phyloP scores from a whole-genome alignment of 2,888 invertebrate species.

The Aspidiotus destructor region DNA sequence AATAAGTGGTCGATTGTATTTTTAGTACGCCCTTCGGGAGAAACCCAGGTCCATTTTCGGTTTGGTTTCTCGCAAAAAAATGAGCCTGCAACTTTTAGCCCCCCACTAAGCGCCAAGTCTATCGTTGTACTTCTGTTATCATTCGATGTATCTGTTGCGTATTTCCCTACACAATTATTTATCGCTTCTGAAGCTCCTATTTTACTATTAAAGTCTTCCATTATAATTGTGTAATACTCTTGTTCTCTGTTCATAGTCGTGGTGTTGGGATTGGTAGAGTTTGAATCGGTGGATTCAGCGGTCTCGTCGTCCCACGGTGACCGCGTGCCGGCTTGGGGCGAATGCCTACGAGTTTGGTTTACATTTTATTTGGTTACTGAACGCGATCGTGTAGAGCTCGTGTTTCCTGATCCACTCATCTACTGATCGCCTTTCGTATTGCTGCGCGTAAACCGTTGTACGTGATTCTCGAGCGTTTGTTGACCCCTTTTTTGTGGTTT shows the following conservation, averaged over 20 bases:
- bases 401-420: too few relatives aligned
- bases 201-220: not conserved
- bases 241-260: not conserved
- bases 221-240: not conserved
- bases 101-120: not conserved
- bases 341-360: too few relatives aligned
- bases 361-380: too few relatives aligned
- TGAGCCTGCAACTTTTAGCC: conserved; percentile 1
- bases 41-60: not conserved
- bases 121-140: not conserved
- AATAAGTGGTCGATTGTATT: not conserved
- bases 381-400: too few relatives aligned
- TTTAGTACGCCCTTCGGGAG: not conserved
- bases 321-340: not conserved
- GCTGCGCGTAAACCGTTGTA: too few relatives aligned
- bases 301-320: not conserved
- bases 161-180: not conserved
- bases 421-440: too few relatives aligned
- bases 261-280: not conserved
- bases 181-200: not conserved
- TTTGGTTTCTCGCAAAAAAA: not conserved
- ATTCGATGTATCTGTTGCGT: not conserved
- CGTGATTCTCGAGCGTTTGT: too few relatives aligned
- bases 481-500: too few relatives aligned
- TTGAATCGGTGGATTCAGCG: not conserved